A percentile compares a stretch with the other conserved stretches of the same genome.
phyloP scores from a whole-genome alignment of 92 coral and sea anemone species.

The Epizoanthus fatuus region DNA sequence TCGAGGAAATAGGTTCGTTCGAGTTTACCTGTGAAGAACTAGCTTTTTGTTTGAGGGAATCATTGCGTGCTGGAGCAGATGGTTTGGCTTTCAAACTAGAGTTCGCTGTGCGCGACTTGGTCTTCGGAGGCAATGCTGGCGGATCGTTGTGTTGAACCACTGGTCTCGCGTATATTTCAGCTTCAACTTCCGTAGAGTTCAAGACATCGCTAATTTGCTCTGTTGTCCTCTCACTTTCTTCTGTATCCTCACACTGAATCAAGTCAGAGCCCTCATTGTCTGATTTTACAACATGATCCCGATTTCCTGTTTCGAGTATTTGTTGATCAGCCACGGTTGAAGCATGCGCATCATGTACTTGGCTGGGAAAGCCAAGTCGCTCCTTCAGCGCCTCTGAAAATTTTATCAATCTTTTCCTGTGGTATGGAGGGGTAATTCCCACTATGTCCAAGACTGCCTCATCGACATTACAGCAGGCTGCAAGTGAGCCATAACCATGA shows the following conservation, averaged over 20 bases:
- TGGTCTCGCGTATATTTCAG: background rate
- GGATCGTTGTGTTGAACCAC: background rate
- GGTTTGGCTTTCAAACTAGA: slow-evolving; percentile 43
- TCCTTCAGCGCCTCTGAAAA: slow-evolving; percentile 73
- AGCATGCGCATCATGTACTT: slow-evolving; percentile 30
- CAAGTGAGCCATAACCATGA: slow-evolving; percentile 83
- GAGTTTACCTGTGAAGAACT: background rate
- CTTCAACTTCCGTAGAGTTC: slow-evolving; percentile 6
- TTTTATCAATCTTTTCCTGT: slow-evolving; percentile 85
- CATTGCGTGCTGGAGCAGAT: slow-evolving; percentile 49
- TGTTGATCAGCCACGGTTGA: slow-evolving; percentile 28
- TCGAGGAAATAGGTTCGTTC: background rate
- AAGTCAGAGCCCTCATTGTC: slow-evolving; percentile 13
- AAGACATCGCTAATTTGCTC: background rate
- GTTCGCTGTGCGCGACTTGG: background rate
- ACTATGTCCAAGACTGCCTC: slow-evolving; percentile 81
- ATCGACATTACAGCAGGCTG: slow-evolving; percentile 67
- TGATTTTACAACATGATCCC: slow-evolving; percentile 33
- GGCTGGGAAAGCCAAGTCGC: slow-evolving; percentile 49
- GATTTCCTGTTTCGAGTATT: slow-evolving; percentile 56
- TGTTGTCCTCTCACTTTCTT: background rate
- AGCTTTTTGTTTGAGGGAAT: slow-evolving; percentile 53
- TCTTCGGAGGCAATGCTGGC: slow-evolving; percentile 71
- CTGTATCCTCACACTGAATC: background rate
- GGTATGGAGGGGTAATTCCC: slow-evolving; percentile 85